These are phyloP conservation scores for Pristionchus maxplancki DNA, from an alignment of 2,888 invertebrate species.

Conservation along the genomic window DNA sequence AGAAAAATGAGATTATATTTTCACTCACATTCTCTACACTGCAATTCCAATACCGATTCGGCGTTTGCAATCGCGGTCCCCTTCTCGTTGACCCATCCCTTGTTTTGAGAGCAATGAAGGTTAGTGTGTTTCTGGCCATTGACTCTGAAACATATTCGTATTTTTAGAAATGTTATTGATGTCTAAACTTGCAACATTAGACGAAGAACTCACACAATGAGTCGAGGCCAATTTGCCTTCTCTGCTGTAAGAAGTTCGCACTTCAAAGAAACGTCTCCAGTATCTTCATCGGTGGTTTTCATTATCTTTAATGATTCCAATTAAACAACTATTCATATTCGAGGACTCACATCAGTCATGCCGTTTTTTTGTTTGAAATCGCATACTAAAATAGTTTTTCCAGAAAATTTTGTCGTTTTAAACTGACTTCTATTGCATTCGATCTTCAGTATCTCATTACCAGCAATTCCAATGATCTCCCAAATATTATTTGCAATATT, in stretches of 20 bases:
- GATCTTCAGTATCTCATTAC: not conserved
- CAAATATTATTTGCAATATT: not conserved
- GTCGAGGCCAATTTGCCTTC: not conserved
- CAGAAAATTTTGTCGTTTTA: not conserved
- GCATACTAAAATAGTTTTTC: not conserved
- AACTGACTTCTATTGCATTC: not conserved
- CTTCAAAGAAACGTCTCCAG: not conserved
- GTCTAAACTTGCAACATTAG: no score
- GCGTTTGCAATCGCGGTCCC: not conserved
- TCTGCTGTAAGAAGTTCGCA: not conserved
- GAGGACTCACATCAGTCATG: not conserved
- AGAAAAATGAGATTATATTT: not conserved
- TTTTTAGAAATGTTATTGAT: not conserved
- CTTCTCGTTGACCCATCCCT: not conserved
- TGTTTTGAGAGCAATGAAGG: not conserved
- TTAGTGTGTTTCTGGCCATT: not conserved
- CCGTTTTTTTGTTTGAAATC: not conserved
- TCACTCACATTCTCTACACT: not conserved
- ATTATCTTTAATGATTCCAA: no score
- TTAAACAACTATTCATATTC: no score
- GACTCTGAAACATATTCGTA: not conserved
- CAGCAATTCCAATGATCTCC: not conserved
- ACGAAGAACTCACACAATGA: not conserved
- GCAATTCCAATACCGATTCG: not conserved
- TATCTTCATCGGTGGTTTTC: not conserved